Conservation (phyloP, 2,888 invertebrate species). For the Linyphia triangularis region DNA sequence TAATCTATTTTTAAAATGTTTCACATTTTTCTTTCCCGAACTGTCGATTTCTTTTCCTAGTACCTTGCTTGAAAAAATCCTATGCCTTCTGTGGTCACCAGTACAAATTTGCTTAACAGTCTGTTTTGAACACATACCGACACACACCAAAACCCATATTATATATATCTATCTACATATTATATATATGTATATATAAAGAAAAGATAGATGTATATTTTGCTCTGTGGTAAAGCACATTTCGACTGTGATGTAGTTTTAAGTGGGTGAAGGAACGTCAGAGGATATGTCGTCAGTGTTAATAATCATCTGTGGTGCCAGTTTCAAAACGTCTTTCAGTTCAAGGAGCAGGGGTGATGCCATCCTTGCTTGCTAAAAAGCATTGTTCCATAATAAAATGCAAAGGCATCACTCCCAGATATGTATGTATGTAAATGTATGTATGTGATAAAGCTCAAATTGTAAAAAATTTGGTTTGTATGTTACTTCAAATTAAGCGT, state of each 20-base stretch:
- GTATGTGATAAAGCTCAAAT: constrained; percentile 75
- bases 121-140: constrained; percentile 24
- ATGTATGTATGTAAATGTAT: constrained; percentile 60
- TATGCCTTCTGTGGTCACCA: not conserved
- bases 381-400: constrained; percentile 44
- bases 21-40: too few relatives aligned
- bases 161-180: constrained; percentile 55
- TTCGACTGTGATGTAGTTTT: constrained; percentile 73
- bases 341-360: constrained; percentile 38
- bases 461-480: constrained; percentile 52
- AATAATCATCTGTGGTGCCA: constrained; percentile 68
- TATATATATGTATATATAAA: constrained; percentile 55
- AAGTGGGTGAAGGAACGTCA: constrained; percentile 41
- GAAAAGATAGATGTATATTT: constrained; percentile 71
- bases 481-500: constrained; percentile 65
- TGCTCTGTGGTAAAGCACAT: constrained; percentile 71
- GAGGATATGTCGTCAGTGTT: constrained; percentile 48
- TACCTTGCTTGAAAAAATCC: too few relatives aligned
- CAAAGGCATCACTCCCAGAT: constrained; percentile 41
- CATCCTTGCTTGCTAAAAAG: constrained; percentile 38
- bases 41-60: too few relatives aligned
- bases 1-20: too few relatives aligned
- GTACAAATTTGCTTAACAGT: constrained; percentile 46
- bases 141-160: not conserved
- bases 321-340: constrained; percentile 67